These are phyloP conservation scores for Caloenas nicobarica DNA, from an alignment of 2,113 vertebrate genomes.

Conservation along the genomic window DNA sequence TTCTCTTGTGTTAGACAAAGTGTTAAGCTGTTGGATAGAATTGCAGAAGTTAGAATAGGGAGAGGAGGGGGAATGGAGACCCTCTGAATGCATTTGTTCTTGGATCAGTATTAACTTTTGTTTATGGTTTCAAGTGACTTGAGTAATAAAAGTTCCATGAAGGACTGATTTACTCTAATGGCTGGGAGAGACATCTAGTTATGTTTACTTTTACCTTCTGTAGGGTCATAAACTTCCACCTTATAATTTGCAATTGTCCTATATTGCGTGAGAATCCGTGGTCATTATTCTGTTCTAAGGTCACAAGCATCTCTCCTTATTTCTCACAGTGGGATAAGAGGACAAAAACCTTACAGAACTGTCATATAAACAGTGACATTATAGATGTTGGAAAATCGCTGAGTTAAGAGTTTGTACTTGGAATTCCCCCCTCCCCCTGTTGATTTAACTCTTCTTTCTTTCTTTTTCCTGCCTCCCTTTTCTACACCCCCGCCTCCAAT, in stretches of 20 bases:
- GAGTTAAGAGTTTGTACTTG: neutral
- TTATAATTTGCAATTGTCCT: neutral
- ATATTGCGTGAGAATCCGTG: neutral
- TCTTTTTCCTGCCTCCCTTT: neutral
- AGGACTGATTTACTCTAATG: constrained; percentile 8
- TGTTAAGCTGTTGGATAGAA: neutral
- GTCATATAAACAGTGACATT: neutral
- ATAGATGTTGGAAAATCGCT: neutral
- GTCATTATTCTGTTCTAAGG: neutral
- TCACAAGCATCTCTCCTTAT: neutral
- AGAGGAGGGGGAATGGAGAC: neutral
- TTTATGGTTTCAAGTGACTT: constrained; percentile 5
- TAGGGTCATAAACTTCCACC: neutral
- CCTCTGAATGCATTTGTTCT: neutral
- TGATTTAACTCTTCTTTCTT: neutral
- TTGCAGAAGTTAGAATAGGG: neutral
- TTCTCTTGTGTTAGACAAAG: neutral
- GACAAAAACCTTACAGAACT: neutral
- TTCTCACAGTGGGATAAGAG: neutral
- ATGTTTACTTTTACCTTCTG: constrained; percentile 9
- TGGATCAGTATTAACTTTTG: neutral
- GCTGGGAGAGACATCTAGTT: neutral
- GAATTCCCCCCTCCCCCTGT: fast-evolving
- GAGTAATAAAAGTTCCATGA: constrained; percentile 11
- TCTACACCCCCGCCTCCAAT: neutral